Base-by-base conservation (phyloP, 2,113 vertebrate species). In the Hippocampus mohnikei region DNA sequence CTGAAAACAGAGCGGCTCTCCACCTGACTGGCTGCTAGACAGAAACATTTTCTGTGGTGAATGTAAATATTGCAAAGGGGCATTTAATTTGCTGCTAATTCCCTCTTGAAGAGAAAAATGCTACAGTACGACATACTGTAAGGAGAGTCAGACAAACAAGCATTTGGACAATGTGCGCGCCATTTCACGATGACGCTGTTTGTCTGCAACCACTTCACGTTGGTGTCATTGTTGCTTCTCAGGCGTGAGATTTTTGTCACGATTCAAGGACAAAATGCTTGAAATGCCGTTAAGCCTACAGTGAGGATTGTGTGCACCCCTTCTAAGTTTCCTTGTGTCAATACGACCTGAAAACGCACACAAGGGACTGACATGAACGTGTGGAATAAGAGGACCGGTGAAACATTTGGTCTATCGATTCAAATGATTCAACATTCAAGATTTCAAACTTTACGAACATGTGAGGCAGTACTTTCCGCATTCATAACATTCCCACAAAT, bases 201-300 rank as follows among this genome's bases (percentile, higher is more conserved):
- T 2, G 18, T 41, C 62, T 20, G 68, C 42, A 27, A 46, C n/a
- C 33, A 67, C 68, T 41, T 0, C 0, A 67, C 74, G 41, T 61
- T 63, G 78, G 78, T 67, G 61, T 76, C 27, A 48, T 27, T 23
- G 78, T 61, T 63, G 78, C 66, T 78, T 70, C 79, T 85, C 80
- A 81, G 78, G 16, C 1, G 74, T 58, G 75, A 79, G 79, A 79
- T 89, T 29, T 37, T 52, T 87, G 42, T 79, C 75, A 59, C 50
- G 58, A 83, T 84, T 85, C 81, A 66, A 66, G 87, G 81, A 88
- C 77, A 89, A 90, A 90, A 91, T 87, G 88, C 88, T 92, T 89
- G 86, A 92, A 91, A 90, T 23, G 53, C 81, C 84, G 91, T 90
- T 88, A 89, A 82, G 83, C 76, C 71, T 90, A 83, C 88, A 84